Evolutionary conservation across 2,113 vertebrate species (phyloP).

Genomic region (Setophaga kirtlandii): DNA sequence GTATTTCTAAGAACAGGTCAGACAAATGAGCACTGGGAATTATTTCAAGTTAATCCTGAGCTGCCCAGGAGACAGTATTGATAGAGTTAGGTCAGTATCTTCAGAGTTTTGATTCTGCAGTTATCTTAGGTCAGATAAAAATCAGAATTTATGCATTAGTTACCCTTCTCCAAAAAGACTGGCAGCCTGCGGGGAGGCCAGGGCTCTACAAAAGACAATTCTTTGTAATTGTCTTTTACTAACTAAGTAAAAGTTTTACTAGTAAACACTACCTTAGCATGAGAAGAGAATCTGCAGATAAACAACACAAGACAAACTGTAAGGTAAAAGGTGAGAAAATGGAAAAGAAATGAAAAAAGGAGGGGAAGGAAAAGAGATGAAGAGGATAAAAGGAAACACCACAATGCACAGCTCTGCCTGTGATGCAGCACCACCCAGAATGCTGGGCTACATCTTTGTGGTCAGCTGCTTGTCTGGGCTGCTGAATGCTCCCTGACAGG

Average conservation of each 20-base stretch:
- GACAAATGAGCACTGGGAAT: background rate
- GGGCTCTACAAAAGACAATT: background rate
- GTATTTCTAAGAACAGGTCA: background rate
- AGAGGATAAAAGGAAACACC: background rate
- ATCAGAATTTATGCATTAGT: background rate
- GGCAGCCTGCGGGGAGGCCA: background rate
- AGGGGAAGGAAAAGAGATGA: background rate
- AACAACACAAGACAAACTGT: background rate
- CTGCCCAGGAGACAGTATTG: background rate
- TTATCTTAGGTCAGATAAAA: background rate
- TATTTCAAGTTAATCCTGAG: background rate
- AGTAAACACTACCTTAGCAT: background rate
- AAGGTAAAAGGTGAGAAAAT: background rate
- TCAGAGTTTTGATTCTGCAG: background rate
- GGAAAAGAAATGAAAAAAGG: background rate
- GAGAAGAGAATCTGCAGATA: background rate
- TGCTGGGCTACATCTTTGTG: background rate
- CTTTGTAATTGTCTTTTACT: background rate
- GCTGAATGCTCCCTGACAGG: background rate
- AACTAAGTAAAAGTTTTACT: no score
- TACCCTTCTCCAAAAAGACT: background rate
- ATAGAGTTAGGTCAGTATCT: background rate
- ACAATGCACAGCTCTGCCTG: background rate
- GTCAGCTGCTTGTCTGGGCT: background rate
- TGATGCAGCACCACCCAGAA: background rate